Base-by-base conservation (phyloP, 2,797 vertebrate genomes). In the Microctenopoma steveboyesi region DNA sequence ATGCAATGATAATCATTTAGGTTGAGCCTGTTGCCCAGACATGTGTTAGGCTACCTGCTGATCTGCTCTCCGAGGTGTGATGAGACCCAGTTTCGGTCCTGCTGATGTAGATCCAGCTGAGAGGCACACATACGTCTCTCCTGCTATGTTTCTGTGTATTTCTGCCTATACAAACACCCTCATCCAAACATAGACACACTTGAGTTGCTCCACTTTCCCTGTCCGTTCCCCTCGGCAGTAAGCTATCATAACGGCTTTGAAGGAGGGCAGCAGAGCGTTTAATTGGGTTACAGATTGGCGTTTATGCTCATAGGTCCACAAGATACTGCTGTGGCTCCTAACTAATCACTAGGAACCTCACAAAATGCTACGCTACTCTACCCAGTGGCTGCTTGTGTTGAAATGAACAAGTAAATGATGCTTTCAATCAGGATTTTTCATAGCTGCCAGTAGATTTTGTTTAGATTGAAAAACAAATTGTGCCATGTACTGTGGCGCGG, bases 161-260 rank as follows among this genome's bases (percentile, higher is more conserved):
- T 78, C 62, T 57, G 52, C 68, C 62, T 50, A 10, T 76, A 68
- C 83, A 87, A 86, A 88, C 77, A 84, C 40, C 59, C 78, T 80
- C 73, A 76, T 64, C 72, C 73, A 89, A 79, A 85, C 75, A 79
- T 65, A 79, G 80, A 78, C 86, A 84, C 82, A 80, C 78, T 85
- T 73, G 80, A 88, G 69, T 85, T 86, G 84, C 74, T 90, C 82
- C 80, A 89, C 86, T 86, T 87, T 87, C 74, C 83, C 82, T 86
- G 92, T 92, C 89, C 82, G 81, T 86, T 92, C 88, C 88, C 86
- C 79, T 89, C 27, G 84, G 91, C 91, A 76, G 81, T 88, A 89
- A 91, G 93, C 91, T 92, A 92, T 90, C 86, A 84, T 81, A 90
- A 86, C 71, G 61, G 81, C 91, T 93, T 93, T 94, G 89, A 92